Evolutionary conservation across 2,113 vertebrate species (phyloP).

Genomic region (Strigops habroptila): DNA sequence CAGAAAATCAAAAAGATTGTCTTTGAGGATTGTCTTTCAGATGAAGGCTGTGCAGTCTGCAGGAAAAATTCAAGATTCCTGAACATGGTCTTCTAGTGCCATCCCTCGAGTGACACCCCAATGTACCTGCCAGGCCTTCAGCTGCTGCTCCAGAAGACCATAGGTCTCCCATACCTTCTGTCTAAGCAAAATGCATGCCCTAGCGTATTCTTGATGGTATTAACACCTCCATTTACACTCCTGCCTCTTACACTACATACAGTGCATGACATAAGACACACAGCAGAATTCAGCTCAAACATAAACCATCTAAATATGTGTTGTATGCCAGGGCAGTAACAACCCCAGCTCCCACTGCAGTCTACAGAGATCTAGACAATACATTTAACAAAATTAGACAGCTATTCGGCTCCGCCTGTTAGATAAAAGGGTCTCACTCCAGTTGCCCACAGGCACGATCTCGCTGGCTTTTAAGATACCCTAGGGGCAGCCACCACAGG

Average conservation of each 20-base stretch:
- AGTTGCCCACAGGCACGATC: background rate
- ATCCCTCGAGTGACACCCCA: background rate
- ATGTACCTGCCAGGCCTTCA: background rate
- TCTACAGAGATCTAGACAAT: background rate
- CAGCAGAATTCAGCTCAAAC: background rate
- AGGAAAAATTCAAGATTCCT: background rate
- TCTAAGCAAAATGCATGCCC: fast-evolving
- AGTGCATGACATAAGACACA: background rate
- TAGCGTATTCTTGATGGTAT: too few relatives aligned
- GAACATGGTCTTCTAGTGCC: background rate
- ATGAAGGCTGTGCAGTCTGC: background rate
- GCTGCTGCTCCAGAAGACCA: background rate
- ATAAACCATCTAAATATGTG: background rate
- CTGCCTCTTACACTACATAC: background rate
- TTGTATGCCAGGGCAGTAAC: background rate
- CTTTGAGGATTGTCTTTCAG: background rate
- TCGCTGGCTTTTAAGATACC: background rate
- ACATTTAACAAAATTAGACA: background rate
- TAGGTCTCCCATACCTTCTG: background rate
- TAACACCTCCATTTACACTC: background rate
- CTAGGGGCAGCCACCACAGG: background rate
- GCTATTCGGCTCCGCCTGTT: background rate
- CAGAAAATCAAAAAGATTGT: background rate
- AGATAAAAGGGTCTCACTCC: background rate
- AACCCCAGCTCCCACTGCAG: background rate